Percentiles rank a stretch among this genome's conserved stretches.
These are phyloP conservation scores for Molossus molossus DNA, from an alignment of 2,797 vertebrate genomes.

Conservation along the genomic window DNA sequence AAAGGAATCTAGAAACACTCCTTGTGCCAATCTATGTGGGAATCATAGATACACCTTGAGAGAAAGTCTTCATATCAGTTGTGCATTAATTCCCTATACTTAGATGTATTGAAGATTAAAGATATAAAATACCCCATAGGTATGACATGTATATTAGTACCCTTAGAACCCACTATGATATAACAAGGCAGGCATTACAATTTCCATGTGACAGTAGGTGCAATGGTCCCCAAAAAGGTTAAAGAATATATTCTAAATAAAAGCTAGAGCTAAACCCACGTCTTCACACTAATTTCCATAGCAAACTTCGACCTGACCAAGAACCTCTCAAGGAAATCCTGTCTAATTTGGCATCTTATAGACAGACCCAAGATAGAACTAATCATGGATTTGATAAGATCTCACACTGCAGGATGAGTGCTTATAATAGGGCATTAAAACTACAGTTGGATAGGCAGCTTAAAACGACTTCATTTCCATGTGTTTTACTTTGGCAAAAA, in stretches of 20 bases:
- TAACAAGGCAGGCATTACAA: background rate
- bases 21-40: background rate
- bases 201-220: background rate
- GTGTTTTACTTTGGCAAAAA: background rate
- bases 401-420: background rate
- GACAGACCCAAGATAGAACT: slow-evolving; percentile 36
- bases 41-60: background rate
- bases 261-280: background rate
- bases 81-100: background rate
- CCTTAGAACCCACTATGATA: background rate
- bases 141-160: background rate
- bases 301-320: slow-evolving; percentile 55
- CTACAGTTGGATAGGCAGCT: background rate
- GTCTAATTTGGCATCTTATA: slow-evolving; percentile 53
- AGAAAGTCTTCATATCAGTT: background rate
- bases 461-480: background rate
- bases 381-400: slow-evolving; percentile 65
- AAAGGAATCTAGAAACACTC: background rate
- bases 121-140: background rate
- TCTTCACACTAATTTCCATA: slow-evolving; percentile 1
- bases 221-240: background rate
- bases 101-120: background rate
- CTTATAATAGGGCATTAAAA: background rate
- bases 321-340: slow-evolving; percentile 70
- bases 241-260: background rate